Conservation (phyloP, 2,888 invertebrate species). For the Xylocampa areola region DNA sequence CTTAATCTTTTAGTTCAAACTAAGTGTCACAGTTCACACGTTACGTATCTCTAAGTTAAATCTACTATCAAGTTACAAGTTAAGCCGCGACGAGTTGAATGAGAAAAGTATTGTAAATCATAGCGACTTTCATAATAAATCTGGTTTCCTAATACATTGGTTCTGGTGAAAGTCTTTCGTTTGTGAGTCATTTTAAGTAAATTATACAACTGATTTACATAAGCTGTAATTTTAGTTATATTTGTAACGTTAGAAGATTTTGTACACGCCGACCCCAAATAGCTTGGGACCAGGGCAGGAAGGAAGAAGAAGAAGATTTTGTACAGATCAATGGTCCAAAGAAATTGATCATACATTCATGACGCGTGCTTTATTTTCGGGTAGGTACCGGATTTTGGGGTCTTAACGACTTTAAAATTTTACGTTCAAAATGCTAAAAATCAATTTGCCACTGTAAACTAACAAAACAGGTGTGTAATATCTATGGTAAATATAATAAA, state of each 20-base stretch:
- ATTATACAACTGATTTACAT: conserved; percentile 57
- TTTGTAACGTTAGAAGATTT: conserved; percentile 14
- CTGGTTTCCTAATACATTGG: conserved; percentile 51
- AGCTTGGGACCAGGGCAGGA: too few species aligned
- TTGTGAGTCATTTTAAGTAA: conserved; percentile 44
- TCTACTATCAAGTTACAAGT: conserved; percentile 24
- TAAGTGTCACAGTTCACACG: conserved; percentile 49
- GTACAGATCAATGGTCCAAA: too few species aligned
- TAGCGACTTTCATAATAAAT: conserved; percentile 51
- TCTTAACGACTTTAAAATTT: too few species aligned
- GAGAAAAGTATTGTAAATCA: conserved; percentile 52
- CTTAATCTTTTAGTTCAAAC: conserved; percentile 6
- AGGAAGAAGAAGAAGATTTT: too few species aligned
- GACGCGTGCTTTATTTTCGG: too few species aligned
- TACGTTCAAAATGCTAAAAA: too few species aligned
- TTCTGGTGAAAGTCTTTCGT: conserved; percentile 51
- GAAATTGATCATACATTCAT: too few species aligned
- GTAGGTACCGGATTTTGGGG: too few species aligned
- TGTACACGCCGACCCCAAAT: too few species aligned
- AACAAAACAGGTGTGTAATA: too few species aligned
- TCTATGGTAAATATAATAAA: too few species aligned
- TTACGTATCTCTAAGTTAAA: conserved; percentile 25
- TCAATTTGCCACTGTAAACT: too few species aligned
- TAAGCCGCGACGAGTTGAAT: conserved; percentile 19
- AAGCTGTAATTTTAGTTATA: conserved; percentile 26